These are phyloP conservation scores for Rhorus exstirpatorius DNA, from an alignment of 2,888 invertebrate species.

Conservation along the genomic window DNA sequence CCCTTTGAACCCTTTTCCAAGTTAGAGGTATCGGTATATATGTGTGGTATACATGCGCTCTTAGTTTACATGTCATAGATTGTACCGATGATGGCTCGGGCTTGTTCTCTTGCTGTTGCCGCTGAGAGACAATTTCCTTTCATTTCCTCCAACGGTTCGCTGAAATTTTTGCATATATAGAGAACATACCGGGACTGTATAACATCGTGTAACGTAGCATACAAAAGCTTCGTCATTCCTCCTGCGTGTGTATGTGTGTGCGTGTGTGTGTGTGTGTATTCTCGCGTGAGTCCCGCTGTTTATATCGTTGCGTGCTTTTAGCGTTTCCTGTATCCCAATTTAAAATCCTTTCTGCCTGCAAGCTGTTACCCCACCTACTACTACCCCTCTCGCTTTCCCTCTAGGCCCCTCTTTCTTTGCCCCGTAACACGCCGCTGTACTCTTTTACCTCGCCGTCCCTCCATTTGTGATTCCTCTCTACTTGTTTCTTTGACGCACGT, in stretches of 20 bases:
- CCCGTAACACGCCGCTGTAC: not conserved
- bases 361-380: slow-evolving; percentile 31
- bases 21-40: not conserved
- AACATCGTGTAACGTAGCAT: slow-evolving; percentile 11
- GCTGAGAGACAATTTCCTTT: slow-evolving; percentile 59
- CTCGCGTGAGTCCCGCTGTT: slow-evolving; percentile 39
- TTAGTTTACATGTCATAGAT: not conserved
- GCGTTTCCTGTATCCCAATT: slow-evolving; percentile 55
- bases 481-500: slow-evolving; percentile 16
- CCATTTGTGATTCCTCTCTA: slow-evolving; percentile 5
- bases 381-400: not conserved
- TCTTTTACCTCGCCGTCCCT: slow-evolving; percentile 17
- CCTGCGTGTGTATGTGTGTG: not conserved
- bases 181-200: slow-evolving; percentile 15
- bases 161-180: slow-evolving; percentile 44
- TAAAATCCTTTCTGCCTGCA: slow-evolving; percentile 47
- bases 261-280: not conserved
- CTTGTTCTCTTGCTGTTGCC: slow-evolving; percentile 8
- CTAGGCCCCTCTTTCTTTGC: not conserved
- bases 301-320: slow-evolving; percentile 34
- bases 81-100: slow-evolving; percentile 11
- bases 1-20: slow-evolving; percentile 8
- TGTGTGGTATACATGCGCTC: not conserved
- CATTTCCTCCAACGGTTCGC: slow-evolving; percentile 47
- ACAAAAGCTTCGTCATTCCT: slow-evolving; percentile 13